Conservation (phyloP, 2,113 vertebrate genomes). For the Nematolebias whitei region DNA sequence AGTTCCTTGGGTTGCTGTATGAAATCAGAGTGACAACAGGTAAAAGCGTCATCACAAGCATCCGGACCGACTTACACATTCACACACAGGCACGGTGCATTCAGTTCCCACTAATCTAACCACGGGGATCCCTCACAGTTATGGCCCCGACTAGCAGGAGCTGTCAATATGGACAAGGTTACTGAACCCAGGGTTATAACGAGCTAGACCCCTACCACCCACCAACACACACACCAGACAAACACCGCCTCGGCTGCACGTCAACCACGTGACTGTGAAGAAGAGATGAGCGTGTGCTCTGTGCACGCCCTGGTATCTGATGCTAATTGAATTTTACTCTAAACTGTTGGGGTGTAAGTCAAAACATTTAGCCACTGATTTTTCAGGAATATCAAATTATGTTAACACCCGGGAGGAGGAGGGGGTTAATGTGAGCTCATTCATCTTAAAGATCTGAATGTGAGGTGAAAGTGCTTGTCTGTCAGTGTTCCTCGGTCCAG, state of each 20-base stretch:
- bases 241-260: constrained; percentile 23
- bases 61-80: constrained; percentile 33
- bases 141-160: constrained; percentile 74
- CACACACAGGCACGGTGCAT: constrained; percentile 56
- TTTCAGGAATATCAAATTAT: constrained; percentile 32
- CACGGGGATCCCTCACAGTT: constrained; percentile 69
- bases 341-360: constrained; percentile 32
- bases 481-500: constrained; percentile 41
- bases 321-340: constrained; percentile 60
- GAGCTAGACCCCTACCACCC: constrained; percentile 59
- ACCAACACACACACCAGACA: constrained; percentile 34
- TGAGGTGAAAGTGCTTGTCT: constrained; percentile 49
- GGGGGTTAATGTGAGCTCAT: constrained; percentile 31
- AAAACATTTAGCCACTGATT: constrained; percentile 48
- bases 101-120: constrained; percentile 77
- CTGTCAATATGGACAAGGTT: constrained; percentile 79
- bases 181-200: constrained; percentile 72
- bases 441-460: constrained; percentile 37
- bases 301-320: constrained; percentile 13
- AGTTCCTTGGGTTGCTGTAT: constrained; percentile 17
- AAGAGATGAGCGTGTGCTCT: constrained; percentile 3
- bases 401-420: constrained; percentile 35
- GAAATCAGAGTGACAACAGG: constrained; percentile 59
- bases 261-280: constrained; percentile 33
- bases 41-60: constrained; percentile 41